Base-by-base conservation (phyloP, 2,888 invertebrate genomes). In the Andrena camellia region DNA sequence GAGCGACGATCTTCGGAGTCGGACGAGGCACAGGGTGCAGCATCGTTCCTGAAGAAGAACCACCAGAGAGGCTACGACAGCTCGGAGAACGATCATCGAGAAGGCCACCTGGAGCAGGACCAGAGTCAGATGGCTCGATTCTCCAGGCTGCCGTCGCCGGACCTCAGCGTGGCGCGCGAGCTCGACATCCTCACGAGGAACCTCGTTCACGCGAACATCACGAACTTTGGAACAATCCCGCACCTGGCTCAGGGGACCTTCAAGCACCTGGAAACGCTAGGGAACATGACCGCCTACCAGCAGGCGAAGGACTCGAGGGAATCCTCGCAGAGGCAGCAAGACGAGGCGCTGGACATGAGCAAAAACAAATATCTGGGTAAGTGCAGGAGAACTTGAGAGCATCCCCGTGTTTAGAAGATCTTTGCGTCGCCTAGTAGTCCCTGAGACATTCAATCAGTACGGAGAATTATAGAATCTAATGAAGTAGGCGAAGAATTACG, bases 261-360 rank as follows among this genome's bases (percentile, higher is more conserved):
- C 83, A 91, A 93, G 48, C 91, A 92, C 72, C 84, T 92, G 8
- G 92, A 92, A 33, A 88, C 85, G 0, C 81, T 93, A 2, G 90
- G 88, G 7, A 89, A 73, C 63, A 80, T 90, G 57, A 77, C 89
- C 8, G 84, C 85, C 52, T 92, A 92, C 84, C 90, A 89, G 42
- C 85, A 88, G n/a, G 85, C n/a, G 20, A 91, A 90, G 66, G 91
- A 92, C 23, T 85, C 91, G 31, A 86, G 90, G 59, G 91, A 91
- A 20, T 71, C 90, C 4, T 87, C 84, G 3, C 93, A 92, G 50
- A 90, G 92, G 29, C 94, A 93, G 67, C 94, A 94, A 78, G 94
- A 94, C 83, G 93, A 94, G 77, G 94, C 94, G 8, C 79, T 94
- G 81, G 94, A 94, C 68, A 94, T 94, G 94, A 94, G 94, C 90